A percentile compares a stretch with the other conserved stretches of the same genome.
phyloP scores from a whole-genome alignment of 2,888 invertebrate genomes.

The Lepidocyrtinus sp. region DNA sequence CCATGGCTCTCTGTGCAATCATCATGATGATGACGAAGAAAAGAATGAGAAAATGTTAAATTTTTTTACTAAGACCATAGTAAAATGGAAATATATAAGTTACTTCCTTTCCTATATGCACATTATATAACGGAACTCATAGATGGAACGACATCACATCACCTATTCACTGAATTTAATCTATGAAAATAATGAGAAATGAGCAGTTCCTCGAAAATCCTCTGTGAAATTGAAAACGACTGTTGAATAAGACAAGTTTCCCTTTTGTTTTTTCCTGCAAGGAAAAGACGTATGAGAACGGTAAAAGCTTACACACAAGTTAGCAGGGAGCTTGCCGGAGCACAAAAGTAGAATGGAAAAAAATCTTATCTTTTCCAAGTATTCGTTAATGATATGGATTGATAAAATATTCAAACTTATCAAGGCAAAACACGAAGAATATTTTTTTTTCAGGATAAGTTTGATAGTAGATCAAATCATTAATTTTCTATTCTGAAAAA shows the following conservation, averaged over 20 bases:
- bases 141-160: slow-evolving; percentile 27
- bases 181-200: slow-evolving; percentile 63
- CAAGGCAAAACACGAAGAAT: no score
- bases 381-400: slow-evolving; percentile 14
- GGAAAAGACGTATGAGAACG: slow-evolving; percentile 7
- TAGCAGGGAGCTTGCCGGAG: slow-evolving; percentile 22
- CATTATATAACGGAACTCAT: not conserved
- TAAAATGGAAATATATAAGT: no score
- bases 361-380: slow-evolving; percentile 20
- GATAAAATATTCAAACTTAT: no score
- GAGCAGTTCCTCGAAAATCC: slow-evolving; percentile 56
- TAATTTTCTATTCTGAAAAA: slow-evolving; percentile 19
- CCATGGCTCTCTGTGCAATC: not conserved
- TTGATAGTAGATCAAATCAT: slow-evolving; percentile 48
- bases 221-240: slow-evolving; percentile 56
- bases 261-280: slow-evolving; percentile 47
- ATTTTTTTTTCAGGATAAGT: slow-evolving; percentile 2
- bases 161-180: slow-evolving; percentile 61
- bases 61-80: slow-evolving; percentile 20
- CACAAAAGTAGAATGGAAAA: slow-evolving; percentile 47
- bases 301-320: slow-evolving; percentile 5
- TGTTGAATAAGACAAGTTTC: slow-evolving; percentile 45
- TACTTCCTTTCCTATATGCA: no score
- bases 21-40: slow-evolving; percentile 37
- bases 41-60: slow-evolving; percentile 51